Evolutionary conservation across 2,888 invertebrate species (phyloP).

Genomic region (Eumerus sabulonum): DNA sequence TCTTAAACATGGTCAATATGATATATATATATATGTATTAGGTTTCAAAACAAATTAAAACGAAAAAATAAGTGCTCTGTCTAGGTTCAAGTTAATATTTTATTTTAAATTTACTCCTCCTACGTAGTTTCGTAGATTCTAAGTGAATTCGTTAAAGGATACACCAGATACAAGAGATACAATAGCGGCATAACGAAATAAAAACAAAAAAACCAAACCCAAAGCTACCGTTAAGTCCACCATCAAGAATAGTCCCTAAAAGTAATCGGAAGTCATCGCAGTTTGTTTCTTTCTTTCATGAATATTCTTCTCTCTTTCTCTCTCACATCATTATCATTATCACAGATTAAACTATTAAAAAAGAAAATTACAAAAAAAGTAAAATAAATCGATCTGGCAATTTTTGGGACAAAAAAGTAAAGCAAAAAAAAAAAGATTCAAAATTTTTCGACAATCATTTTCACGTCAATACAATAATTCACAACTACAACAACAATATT

Average conservation of each 20-base stretch:
- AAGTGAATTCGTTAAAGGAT: too few species aligned
- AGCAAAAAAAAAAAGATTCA: constrained; percentile 34
- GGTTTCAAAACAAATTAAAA: too few species aligned
- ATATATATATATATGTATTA: too few species aligned
- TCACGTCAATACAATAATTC: constrained; percentile 60
- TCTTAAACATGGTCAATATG: too few species aligned
- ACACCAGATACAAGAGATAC: too few species aligned
- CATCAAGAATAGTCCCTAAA: constrained; percentile 27
- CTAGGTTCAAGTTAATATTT: too few species aligned
- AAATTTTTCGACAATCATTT: constrained; percentile 69
- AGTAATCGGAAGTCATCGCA: constrained; percentile 14
- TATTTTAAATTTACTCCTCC: too few species aligned
- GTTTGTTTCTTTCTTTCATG: constrained; percentile 35
- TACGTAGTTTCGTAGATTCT: too few species aligned
- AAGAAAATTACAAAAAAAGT: neutral
- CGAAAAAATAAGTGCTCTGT: too few species aligned
- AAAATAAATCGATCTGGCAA: constrained; percentile 55
- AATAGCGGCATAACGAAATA: too few species aligned
- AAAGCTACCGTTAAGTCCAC: neutral
- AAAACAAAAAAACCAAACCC: too few species aligned
- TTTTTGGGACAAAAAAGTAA: constrained; percentile 40
- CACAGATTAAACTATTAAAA: constrained; percentile 10
- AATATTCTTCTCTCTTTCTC: constrained; percentile 43
- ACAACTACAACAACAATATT: constrained; percentile 8
- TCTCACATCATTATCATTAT: constrained; percentile 60